Percentiles rank a stretch among this genome's conserved stretches.
These are phyloP conservation scores for Synergus gifuensis DNA, from an alignment of 2,888 invertebrate species.

Conservation along the genomic window DNA sequence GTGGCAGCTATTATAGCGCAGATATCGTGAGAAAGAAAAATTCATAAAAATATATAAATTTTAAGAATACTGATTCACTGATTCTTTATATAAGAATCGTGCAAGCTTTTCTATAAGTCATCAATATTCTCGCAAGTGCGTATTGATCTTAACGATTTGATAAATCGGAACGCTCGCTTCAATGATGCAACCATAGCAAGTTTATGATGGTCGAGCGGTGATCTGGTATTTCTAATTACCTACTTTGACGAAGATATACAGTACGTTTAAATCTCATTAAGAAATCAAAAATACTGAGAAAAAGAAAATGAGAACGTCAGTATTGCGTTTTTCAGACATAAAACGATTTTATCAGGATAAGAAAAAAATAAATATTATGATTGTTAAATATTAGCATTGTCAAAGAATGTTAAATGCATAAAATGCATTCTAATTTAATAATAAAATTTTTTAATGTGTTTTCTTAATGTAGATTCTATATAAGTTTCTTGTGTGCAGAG, in stretches of 20 bases:
- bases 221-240: conserved; percentile 58
- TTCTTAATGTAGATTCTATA: not conserved
- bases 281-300: conserved; percentile 4
- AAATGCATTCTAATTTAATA: not conserved
- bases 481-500: not conserved
- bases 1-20: conserved; percentile 17
- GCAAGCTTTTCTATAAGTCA: not conserved
- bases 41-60: not conserved
- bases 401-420: not conserved
- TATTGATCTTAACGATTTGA: conserved; percentile 50
- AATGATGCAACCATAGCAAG: conserved; percentile 42
- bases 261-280: conserved; percentile 10
- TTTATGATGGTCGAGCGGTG: conserved; percentile 51
- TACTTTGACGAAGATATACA: conserved; percentile 29
- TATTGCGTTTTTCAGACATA: not conserved
- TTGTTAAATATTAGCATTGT: not conserved
- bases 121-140: not conserved
- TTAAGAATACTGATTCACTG: not conserved
- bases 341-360: not conserved
- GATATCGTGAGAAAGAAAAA: conserved; percentile 32
- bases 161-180: conserved; percentile 43
- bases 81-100: not conserved
- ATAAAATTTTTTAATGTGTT: not conserved
- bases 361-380: not conserved
- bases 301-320: not conserved